Conservation (phyloP, 2,113 vertebrate genomes). For the Calidris pygmaea region DNA sequence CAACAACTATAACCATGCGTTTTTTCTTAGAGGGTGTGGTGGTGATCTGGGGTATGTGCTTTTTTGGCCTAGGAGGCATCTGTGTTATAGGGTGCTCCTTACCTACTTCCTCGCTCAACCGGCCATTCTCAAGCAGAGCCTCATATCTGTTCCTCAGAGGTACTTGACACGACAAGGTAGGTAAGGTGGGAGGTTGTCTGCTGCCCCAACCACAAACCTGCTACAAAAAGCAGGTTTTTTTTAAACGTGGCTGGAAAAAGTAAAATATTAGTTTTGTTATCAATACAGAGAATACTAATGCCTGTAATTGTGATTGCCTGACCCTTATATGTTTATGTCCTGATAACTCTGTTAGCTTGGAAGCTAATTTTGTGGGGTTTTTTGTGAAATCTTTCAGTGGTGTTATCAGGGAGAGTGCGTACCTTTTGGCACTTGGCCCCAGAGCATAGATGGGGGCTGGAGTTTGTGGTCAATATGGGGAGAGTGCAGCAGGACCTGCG, state of each 20-base stretch:
- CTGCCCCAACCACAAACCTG: no score
- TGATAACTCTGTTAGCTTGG: conserved; percentile 64
- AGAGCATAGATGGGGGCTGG: conserved; percentile 92
- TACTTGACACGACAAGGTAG: no score
- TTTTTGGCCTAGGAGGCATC: no score
- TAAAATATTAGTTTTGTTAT: conserved; percentile 59
- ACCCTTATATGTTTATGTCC: conserved; percentile 61
- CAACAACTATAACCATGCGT: no score
- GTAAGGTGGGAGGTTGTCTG: no score
- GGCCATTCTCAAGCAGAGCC: no score
- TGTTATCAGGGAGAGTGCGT: conserved; percentile 98
- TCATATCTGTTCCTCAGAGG: no score
- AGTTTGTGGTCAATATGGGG: conserved; percentile 95
- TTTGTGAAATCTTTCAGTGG: conserved; percentile 86
- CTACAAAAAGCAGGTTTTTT: no score
- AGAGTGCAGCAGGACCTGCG: conserved; percentile 98
- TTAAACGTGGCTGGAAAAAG: conserved; percentile 68
- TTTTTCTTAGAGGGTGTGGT: no score
- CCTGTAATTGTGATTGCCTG: conserved; percentile 72
- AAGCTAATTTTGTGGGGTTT: conserved; percentile 67
- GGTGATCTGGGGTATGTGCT: no score
- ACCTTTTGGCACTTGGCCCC: conserved; percentile 93
- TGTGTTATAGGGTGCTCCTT: no score
- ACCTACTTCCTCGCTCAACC: no score
- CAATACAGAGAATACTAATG: conserved; percentile 66